Evolutionary conservation across 2,888 invertebrate species (phyloP).

Genomic region (Drosophila melanocephala): DNA sequence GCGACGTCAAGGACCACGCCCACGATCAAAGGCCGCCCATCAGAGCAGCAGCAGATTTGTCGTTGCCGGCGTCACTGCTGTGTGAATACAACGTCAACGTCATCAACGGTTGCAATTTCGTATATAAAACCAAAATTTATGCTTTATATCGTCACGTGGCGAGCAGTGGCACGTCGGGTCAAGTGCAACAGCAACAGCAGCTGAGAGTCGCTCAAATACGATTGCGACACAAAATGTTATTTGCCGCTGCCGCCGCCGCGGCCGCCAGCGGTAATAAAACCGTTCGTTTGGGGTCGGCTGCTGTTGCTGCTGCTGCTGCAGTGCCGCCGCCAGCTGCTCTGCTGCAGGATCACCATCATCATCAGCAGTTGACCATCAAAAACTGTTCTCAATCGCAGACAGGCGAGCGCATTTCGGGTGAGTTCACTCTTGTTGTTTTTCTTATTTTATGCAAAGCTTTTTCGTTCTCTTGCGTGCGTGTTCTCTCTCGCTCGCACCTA

Average conservation of each 20-base stretch:
- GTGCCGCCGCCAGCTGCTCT: constrained; percentile 49
- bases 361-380: constrained; percentile 57
- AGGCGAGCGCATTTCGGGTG: constrained; percentile 65
- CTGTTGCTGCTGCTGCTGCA: constrained; percentile 44
- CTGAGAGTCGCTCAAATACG: constrained; percentile 73
- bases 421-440: constrained; percentile 30
- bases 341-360: constrained; percentile 47
- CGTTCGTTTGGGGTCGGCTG: constrained; percentile 44
- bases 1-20: constrained; percentile 61
- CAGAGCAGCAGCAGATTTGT: constrained; percentile 47
- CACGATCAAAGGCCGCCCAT: constrained; percentile 28
- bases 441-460: constrained; percentile 36
- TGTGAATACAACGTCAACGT: constrained; percentile 71
- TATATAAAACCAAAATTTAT: constrained; percentile 82
- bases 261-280: constrained; percentile 48
- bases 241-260: constrained; percentile 72
- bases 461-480: constrained; percentile 1
- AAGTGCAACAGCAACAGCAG: constrained; percentile 82
- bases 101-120: constrained; percentile 77
- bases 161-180: constrained; percentile 79
- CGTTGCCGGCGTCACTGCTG: constrained; percentile 58
- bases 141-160: constrained; percentile 77
- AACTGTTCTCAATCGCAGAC: constrained; percentile 50
- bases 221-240: constrained; percentile 77
- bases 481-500: constrained; percentile 10